Evolutionary conservation across 2,113 vertebrate genomes (phyloP).

Genomic region (Tragelaphus imberbis): DNA sequence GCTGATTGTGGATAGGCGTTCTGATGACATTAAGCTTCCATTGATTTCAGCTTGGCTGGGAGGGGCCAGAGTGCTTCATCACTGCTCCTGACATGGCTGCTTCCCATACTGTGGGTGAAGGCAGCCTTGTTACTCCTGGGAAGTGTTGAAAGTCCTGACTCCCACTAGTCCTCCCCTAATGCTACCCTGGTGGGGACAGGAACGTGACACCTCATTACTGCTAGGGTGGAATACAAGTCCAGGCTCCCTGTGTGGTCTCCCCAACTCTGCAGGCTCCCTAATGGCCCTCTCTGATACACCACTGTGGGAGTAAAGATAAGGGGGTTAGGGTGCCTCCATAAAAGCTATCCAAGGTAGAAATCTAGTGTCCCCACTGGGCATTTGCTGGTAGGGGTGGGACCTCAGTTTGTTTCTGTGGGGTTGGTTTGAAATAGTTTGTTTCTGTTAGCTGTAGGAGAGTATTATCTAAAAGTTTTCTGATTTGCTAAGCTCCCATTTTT

Average conservation of each 20-base stretch:
- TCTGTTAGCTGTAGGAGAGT: neutral
- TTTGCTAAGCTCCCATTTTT: neutral
- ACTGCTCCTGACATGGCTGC: neutral
- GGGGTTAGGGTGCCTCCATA: neutral
- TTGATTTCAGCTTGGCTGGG: neutral
- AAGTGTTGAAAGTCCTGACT: too few relatives aligned
- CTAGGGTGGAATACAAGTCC: neutral
- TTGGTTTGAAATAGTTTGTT: neutral
- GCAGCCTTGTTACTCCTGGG: too few relatives aligned
- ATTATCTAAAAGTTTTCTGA: neutral
- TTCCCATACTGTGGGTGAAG: neutral
- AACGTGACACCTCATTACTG: neutral
- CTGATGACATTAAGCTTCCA: neutral
- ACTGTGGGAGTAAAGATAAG: rapidly evolving
- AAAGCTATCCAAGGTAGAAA: neutral
- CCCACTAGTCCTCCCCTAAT: neutral
- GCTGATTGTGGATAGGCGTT: neutral
- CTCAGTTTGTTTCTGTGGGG: neutral
- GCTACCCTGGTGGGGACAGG: neutral
- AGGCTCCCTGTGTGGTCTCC: neutral
- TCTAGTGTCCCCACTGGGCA: neutral
- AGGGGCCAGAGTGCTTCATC: neutral
- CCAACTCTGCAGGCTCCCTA: rapidly evolving
- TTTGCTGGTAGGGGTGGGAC: too few relatives aligned
- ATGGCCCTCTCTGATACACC: neutral